Conservation (phyloP, 2,797 vertebrate genomes). For the Oryzias dopingdopingensis region DNA sequence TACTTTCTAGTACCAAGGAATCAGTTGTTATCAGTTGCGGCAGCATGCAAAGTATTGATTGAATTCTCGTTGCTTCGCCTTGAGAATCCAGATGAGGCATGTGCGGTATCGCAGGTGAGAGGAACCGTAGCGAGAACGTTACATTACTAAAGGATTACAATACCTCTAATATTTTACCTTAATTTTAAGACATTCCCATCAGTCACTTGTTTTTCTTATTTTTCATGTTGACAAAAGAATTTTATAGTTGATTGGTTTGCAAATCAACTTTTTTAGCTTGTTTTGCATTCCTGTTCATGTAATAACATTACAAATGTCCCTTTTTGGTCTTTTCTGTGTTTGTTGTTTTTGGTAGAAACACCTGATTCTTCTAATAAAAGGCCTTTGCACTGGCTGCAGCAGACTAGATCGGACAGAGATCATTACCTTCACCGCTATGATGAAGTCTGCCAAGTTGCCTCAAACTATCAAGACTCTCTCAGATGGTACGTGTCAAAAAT, state of each 20-base stretch:
- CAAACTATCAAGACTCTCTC: constrained; percentile 98
- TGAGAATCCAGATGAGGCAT: constrained; percentile 97
- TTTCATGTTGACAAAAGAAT: background rate
- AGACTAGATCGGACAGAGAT: constrained; percentile 97
- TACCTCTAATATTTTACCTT: background rate
- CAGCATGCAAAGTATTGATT: constrained; percentile 97
- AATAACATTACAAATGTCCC: background rate
- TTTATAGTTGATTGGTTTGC: background rate
- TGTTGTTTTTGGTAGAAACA: constrained; percentile 85
- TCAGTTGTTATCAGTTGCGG: constrained; percentile 93
- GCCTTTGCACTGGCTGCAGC: constrained; percentile 96
- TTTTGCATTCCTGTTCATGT: background rate
- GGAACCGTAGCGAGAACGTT: background rate
- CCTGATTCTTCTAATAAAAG: constrained; percentile 97
- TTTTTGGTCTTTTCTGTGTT: background rate
- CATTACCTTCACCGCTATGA: constrained; percentile 99
- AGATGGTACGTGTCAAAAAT: constrained; percentile 81
- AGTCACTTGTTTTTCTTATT: background rate
- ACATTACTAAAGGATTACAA: background rate
- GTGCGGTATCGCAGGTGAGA: constrained; percentile 97
- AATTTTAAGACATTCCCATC: background rate
- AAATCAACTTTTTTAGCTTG: constrained; percentile 1
- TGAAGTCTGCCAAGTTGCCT: constrained; percentile 98
- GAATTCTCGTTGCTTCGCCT: constrained; percentile 95
- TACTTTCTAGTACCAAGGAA: constrained; percentile 88